These are phyloP conservation scores for Agrenia bidenticulata DNA, from an alignment of 2,888 invertebrate species.

Conservation along the genomic window DNA sequence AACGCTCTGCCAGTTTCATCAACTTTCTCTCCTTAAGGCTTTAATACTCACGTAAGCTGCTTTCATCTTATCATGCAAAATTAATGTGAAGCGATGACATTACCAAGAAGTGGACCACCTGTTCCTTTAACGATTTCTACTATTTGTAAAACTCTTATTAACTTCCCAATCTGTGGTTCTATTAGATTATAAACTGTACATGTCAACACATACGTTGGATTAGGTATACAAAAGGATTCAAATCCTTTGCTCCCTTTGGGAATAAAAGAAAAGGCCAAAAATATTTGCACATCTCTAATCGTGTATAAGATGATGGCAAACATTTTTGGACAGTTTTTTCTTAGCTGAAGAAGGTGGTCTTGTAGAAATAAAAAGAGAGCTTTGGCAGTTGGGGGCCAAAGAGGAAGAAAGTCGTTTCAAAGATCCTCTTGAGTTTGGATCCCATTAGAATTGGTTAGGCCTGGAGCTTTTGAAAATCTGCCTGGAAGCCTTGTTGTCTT, in stretches of 20 bases:
- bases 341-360: background rate
- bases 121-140: slow-evolving; percentile 32
- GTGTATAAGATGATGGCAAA: too few species aligned
- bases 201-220: too few species aligned
- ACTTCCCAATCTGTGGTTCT: too few species aligned
- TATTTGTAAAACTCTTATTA: too few species aligned
- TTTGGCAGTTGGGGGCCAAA: background rate
- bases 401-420: background rate
- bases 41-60: slow-evolving; percentile 48
- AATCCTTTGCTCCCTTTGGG: too few species aligned
- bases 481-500: slow-evolving; percentile 37
- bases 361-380: background rate
- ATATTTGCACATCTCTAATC: too few species aligned
- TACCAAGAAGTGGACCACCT: slow-evolving; percentile 46
- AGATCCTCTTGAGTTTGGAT: slow-evolving; percentile 21
- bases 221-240: too few species aligned
- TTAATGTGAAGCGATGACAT: slow-evolving; percentile 52
- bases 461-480: slow-evolving; percentile 24
- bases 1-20: slow-evolving; percentile 44
- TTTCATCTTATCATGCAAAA: slow-evolving; percentile 50
- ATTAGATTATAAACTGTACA: too few species aligned
- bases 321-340: too few species aligned
- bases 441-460: slow-evolving; percentile 26
- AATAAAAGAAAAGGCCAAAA: too few species aligned
- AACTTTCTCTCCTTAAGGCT: slow-evolving; percentile 34